Percentiles rank a stretch among this genome's conserved stretches.
Conservation (phyloP, 2,797 vertebrate species). For the Graptemys geographica region DNA sequence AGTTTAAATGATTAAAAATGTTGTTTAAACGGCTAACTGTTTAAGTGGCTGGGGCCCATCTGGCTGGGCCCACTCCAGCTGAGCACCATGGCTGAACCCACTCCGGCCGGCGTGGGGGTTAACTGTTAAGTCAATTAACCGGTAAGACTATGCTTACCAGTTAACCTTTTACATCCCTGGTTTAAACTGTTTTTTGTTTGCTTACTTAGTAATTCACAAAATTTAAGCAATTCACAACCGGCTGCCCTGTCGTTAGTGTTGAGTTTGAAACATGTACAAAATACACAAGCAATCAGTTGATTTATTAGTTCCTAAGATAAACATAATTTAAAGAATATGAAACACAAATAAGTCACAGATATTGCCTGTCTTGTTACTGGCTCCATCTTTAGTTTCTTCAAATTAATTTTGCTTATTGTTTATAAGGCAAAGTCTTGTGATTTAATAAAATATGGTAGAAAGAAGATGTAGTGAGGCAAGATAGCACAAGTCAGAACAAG, state of each 20-base stretch:
- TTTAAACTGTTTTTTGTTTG: no score
- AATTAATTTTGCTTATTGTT: not conserved
- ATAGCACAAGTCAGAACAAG: constrained; percentile 9
- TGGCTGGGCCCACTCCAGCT: no score
- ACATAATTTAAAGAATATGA: not conserved
- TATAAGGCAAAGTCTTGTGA: not conserved
- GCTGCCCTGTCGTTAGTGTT: not conserved
- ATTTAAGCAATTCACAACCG: not conserved
- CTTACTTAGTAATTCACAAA: no score
- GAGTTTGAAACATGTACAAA: not conserved
- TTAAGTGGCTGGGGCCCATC: no score
- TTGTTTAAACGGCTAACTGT: no score
- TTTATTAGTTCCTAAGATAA: not conserved
- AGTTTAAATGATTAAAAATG: no score
- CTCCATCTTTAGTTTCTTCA: not conserved
- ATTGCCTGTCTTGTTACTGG: not conserved
- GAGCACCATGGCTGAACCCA: no score
- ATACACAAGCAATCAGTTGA: not conserved
- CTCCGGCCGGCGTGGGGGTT: no score
- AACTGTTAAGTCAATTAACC: no score
- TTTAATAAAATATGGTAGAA: not conserved
- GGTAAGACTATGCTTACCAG: no score
- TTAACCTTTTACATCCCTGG: no score
- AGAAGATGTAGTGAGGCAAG: not conserved
- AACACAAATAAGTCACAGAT: not conserved